A percentile compares a stretch with the other conserved stretches of the same genome.
These are phyloP conservation scores for Steinernema khuongi DNA, from an alignment of 1,140 invertebrate genomes.

Conservation along the genomic window DNA sequence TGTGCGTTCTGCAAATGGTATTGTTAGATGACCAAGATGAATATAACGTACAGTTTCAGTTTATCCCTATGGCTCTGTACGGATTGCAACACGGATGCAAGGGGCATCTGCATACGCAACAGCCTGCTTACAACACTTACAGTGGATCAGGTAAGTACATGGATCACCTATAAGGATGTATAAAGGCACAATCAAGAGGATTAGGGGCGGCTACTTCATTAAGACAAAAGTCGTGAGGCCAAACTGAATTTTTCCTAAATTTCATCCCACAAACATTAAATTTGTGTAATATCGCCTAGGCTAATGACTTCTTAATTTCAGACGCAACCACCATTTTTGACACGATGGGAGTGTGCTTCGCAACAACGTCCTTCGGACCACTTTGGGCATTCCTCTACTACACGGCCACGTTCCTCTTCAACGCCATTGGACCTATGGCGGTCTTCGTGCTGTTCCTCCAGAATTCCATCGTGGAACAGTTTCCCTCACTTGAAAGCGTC, in stretches of 20 bases:
- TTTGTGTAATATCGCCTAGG: too few species aligned
- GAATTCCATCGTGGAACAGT: slow-evolving; percentile 32
- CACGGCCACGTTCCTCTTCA: slow-evolving; percentile 29
- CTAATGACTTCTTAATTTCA: neutral
- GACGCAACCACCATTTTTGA: slow-evolving; percentile 34
- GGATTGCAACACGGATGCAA: slow-evolving; percentile 33
- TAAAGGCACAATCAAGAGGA: too few species aligned
- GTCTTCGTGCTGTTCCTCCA: slow-evolving; percentile 31
- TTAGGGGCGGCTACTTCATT: too few species aligned
- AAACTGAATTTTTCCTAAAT: too few species aligned
- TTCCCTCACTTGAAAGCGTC: slow-evolving; percentile 25
- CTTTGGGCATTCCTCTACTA: slow-evolving; percentile 23
- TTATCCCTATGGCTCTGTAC: slow-evolving; percentile 27
- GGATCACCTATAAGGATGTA: too few species aligned
- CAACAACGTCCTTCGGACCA: slow-evolving; percentile 22
- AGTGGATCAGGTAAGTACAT: slow-evolving; percentile 22
- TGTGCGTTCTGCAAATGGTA: slow-evolving; percentile 29
- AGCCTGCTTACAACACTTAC: slow-evolving; percentile 30
- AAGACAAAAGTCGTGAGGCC: too few species aligned
- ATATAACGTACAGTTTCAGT: slow-evolving; percentile 15
- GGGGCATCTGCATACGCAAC: slow-evolving; percentile 26
- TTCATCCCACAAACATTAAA: neutral
- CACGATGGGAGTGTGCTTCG: slow-evolving; percentile 32
- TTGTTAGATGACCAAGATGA: neutral
- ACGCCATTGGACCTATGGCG: slow-evolving; percentile 33